Base-by-base conservation (phyloP, 2,113 vertebrate genomes). In the Centropristis striata region DNA sequence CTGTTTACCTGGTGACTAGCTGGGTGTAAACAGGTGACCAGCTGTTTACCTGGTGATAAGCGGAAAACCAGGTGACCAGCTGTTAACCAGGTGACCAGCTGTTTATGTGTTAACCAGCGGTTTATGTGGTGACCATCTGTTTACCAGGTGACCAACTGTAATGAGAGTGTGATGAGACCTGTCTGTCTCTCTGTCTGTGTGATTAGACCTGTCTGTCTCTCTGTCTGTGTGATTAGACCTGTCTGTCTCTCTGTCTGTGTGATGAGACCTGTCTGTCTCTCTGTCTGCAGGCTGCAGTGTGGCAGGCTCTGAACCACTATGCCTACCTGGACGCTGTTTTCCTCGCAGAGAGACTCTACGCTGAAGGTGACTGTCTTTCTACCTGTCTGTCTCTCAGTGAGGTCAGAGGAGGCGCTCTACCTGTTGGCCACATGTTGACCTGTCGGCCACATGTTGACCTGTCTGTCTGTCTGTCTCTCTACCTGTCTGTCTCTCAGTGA, bases 351-450 rank as follows among this genome's bases (percentile, higher is more conserved):
- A 87, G 92, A 70, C 89, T 93, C 41, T 92, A 93, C 1, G 91
- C 92, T 65, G 92, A 93, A 88, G 92, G 92, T 93, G 91, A 81
- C 71, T 42, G n/a, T 64, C 18, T 71, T 27, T 11, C 49, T 36
- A 32, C 78, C 32, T 76, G 41, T 73, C 57, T 75, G 23, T 65
- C 61, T 80, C 37, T 60, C 54, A 66, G 5, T 39, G 50, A 15
- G 9, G 21, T 39, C 27, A 20, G 16, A 18, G 4, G 7, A 13
- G 5, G n/a, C n/a, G n/a, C n/a, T n/a, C 39, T 97, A 37, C 41
- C 14, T 54, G 23, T 46, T 44, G 46, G 3, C n/a, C 96, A 96
- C 61, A 25, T 97, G 44, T 95, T 98, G 70, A 98, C 93, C 95
- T 98, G 87, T 77, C 99, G 93, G 6, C 32, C 32, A 3, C 32